Evolutionary conservation across 2,888 invertebrate genomes (phyloP).

Genomic region (Coecobrya sp.): DNA sequence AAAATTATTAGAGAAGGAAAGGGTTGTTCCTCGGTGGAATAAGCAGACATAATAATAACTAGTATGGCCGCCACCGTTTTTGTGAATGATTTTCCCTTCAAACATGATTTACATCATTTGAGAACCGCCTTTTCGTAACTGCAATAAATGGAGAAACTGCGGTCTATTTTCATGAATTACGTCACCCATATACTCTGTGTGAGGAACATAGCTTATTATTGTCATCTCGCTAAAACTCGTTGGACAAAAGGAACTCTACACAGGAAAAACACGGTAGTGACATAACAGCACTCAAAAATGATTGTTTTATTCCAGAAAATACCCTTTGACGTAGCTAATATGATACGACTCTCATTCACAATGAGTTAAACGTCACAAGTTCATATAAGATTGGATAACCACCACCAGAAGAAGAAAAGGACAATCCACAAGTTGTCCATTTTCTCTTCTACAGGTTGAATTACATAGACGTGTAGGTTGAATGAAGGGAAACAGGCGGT

Average conservation of each 20-base stretch:
- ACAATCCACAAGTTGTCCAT: constrained; percentile 60
- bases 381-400: constrained; percentile 25
- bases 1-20: neutral
- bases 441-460: neutral
- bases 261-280: neutral
- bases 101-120: constrained; percentile 11
- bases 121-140: neutral
- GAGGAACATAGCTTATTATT: constrained; percentile 53
- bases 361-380: neutral
- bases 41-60: neutral
- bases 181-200: constrained; percentile 22
- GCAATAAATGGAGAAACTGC: neutral
- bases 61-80: neutral
- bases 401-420: too few relatives aligned
- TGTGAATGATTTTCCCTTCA: neutral
- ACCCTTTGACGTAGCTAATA: neutral
- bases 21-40: neutral
- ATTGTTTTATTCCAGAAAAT: neutral
- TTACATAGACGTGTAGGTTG: neutral
- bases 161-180: constrained; percentile 7
- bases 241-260: neutral
- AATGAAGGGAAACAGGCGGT: constrained; percentile 8
- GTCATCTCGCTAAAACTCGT: neutral
- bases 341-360: neutral
- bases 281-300: neutral